phyloP scores from a whole-genome alignment of 2,888 invertebrate species.

The Tineola bisselliella region DNA sequence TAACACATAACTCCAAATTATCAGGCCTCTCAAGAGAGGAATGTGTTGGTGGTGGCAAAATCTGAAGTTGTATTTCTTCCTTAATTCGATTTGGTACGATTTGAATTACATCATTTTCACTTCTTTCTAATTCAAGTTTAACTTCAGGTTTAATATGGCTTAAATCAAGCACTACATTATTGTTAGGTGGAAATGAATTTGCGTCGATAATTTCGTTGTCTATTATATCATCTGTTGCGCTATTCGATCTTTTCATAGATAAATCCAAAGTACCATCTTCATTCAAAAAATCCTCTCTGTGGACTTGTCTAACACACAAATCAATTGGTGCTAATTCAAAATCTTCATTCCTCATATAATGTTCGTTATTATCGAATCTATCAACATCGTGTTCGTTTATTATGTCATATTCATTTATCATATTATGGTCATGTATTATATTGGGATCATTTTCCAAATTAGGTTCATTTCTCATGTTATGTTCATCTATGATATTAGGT shows the following conservation, averaged over 20 bases:
- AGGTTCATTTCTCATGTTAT: too few species aligned
- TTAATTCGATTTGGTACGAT: background rate
- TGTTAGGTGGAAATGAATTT: background rate
- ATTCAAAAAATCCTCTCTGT: background rate
- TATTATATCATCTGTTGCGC: background rate
- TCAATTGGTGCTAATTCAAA: background rate
- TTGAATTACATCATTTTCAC: background rate
- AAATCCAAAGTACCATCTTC: background rate
- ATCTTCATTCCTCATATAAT: background rate
- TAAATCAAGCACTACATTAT: background rate
- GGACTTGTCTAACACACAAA: background rate
- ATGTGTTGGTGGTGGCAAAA: slow-evolving; percentile 18
- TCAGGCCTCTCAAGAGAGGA: background rate
- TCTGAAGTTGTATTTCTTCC: slow-evolving; percentile 18
- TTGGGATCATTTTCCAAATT: too few species aligned
- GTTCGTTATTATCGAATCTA: too few species aligned
- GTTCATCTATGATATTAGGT: too few species aligned
- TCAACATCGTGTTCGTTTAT: too few species aligned
- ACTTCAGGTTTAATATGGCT: background rate
- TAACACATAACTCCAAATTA: background rate
- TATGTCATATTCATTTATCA: too few species aligned
- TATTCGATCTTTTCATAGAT: background rate
- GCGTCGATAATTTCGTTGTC: background rate
- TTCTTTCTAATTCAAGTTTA: background rate
- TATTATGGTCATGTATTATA: too few species aligned